Base-by-base conservation (phyloP, 1,140 invertebrate species). In the Halictus rubicundus region DNA sequence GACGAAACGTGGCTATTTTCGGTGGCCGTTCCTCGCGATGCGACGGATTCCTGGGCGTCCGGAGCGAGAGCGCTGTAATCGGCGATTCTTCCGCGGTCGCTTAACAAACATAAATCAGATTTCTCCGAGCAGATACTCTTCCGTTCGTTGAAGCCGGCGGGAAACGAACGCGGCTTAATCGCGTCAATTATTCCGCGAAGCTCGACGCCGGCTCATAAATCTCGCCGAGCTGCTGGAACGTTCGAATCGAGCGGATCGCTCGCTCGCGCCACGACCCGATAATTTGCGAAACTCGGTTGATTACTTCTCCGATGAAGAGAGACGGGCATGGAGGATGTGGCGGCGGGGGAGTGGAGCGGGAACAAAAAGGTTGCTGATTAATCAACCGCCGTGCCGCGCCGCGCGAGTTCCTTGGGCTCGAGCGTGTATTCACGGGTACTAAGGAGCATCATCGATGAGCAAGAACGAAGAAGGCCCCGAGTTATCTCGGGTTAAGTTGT, bases 401-500 rank as follows among this genome's bases (percentile, higher is more conserved):
- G n/a, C 32, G 16, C 6, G 57, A 78, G 37, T 79, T 65, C 70
- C 16, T 21, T 39, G 9, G 37, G 42, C 23, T 0, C 54, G n/a
- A 71, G 42, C 42, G 37, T 61, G 49, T 73, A 46, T 65, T 25
- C 68, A 59, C 39, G 46, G 59, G 23, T 3, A 32, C 32, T 46
- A n/a, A 39, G 54, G 59, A 71, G 61, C 70, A 66, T 68, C 63
- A 37, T 74, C 71, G 63, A 46, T 12, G 27, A 68, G 68, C 63
- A 63, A 75, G 72, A 52, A 57, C 68, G 39, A 81, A 76, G 75
- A 78, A 78, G 52, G 52, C 75, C 57, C 68, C 23, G 79, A 78
- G 80, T 78, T 78, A 81, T 80, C 78, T 69, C 54, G 72, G 78
- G 78, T 80, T 80, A 76, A 80, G 57, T n/a, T 64, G 39, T 68